Evolutionary conservation across 2,797 vertebrate genomes (phyloP).

Genomic region (Allenopithecus nigroviridis): DNA sequence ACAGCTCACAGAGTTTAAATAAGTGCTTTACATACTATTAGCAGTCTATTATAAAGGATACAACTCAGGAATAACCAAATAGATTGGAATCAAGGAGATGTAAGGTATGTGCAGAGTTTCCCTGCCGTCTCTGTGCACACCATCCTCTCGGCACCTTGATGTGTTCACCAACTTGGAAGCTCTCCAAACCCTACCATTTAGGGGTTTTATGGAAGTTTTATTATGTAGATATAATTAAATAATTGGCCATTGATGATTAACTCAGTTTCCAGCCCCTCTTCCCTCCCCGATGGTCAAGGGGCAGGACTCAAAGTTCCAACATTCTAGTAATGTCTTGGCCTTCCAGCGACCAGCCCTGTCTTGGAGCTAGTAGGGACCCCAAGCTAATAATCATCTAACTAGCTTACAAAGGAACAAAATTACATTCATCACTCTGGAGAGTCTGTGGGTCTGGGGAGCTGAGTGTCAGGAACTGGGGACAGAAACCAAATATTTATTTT

Average conservation of each 20-base stretch:
- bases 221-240: neutral
- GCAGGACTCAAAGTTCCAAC: neutral
- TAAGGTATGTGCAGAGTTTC: neutral
- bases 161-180: neutral
- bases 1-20: neutral
- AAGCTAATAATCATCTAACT: neutral
- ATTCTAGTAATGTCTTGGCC: neutral
- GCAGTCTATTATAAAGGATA: neutral
- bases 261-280: neutral
- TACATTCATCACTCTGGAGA: neutral
- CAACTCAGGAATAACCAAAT: neutral
- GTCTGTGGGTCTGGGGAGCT: neutral
- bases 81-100: neutral
- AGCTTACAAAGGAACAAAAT: neutral
- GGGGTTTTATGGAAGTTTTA: neutral
- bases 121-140: fast-evolving
- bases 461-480: neutral
- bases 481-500: neutral
- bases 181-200: neutral
- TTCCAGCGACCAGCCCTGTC: neutral
- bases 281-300: neutral
- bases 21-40: neutral
- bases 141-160: neutral
- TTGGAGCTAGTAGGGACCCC: neutral
- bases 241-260: neutral